Base-by-base conservation (phyloP, 2,113 vertebrate genomes). In the Rhinolophus sinicus region DNA sequence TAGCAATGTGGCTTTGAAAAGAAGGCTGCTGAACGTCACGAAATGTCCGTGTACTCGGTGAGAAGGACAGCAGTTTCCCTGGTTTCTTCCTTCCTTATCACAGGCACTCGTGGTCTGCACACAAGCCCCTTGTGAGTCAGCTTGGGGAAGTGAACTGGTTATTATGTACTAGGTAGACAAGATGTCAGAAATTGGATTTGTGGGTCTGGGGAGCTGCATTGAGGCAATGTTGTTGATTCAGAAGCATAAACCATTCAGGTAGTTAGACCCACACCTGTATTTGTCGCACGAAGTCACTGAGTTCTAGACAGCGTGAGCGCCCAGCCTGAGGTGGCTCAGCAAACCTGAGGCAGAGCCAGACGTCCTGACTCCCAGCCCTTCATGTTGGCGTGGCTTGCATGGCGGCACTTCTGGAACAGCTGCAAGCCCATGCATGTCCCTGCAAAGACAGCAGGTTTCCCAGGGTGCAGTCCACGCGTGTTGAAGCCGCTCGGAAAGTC, bases 401-500 rank as follows among this genome's bases (percentile, higher is more conserved):
- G 21, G 19, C 0, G 24, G 19, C 5, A 19, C 14, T 58, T 77
- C 62, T 24, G 30, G 72, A 1, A 56, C 22, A 22, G 54, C 62
- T 18, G 6, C 0, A 19, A 22, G 47, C 8, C 16, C 13, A 0
- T 28, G 15, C 26, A 3, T 6, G 6, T 10, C 21, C 72, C 50
- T 78, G n/a, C 65, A 50, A 50, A 76, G 83, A 47, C 3, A 60
- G 54, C 35, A 33, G 47, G 11, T 15, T 44, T 40, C 38, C 62
- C 28, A 12, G 47, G 10, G 47, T 50, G 47, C 47, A 26, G 18
- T 18, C 69, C 8, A 1, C 2, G 14, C 33, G 47, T 72, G 8
- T 54, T 35, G 56, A 22, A 28, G 24, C 35, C 73, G 26, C 16
- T 75, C 40, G 2, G 8, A 0, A 24, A 11, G 3, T 38, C 62